These are phyloP conservation scores for Drosophila ustulata DNA, from an alignment of 2,888 invertebrate species.

Conservation along the genomic window DNA sequence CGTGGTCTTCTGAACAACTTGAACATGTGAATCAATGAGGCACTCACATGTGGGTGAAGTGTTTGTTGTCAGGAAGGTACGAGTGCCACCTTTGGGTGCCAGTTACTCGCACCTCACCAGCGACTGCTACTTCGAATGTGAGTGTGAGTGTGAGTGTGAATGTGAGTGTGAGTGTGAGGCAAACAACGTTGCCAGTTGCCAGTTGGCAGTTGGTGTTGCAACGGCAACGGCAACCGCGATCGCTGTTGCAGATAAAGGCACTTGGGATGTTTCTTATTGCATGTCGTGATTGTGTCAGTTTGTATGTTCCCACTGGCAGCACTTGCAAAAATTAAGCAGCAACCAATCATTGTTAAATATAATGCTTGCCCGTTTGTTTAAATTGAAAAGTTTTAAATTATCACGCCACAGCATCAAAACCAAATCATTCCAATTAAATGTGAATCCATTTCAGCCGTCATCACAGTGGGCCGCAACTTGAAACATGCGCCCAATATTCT, in stretches of 20 bases:
- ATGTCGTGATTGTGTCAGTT: constrained; percentile 81
- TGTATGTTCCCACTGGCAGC: constrained; percentile 72
- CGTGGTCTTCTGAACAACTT: constrained; percentile 47
- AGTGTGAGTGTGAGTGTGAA: constrained; percentile 17
- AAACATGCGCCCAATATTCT: not conserved
- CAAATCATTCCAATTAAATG: constrained; percentile 85
- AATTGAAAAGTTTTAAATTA: constrained; percentile 79
- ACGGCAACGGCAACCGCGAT: constrained; percentile 58
- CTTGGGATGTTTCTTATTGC: constrained; percentile 77
- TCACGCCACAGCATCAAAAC: constrained; percentile 71
- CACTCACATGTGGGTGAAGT: constrained; percentile 79
- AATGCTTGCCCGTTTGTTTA: constrained; percentile 71
- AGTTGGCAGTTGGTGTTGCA: constrained; percentile 6
- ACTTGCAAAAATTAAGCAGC: constrained; percentile 82
- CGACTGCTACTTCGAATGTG: not conserved
- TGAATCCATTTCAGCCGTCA: constrained; percentile 81
- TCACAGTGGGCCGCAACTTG: constrained; percentile 9
- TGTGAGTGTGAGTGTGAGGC: not conserved
- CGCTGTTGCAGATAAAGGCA: constrained; percentile 62
- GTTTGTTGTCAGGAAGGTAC: constrained; percentile 44
- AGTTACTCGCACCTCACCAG: constrained; percentile 7
- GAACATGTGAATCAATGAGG: constrained; percentile 63
- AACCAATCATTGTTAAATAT: constrained; percentile 81
- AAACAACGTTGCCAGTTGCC: constrained; percentile 8
- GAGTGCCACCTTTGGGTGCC: constrained; percentile 34